Conservation (phyloP, 2,888 invertebrate species). For the Leptodirus hochenwartii region DNA sequence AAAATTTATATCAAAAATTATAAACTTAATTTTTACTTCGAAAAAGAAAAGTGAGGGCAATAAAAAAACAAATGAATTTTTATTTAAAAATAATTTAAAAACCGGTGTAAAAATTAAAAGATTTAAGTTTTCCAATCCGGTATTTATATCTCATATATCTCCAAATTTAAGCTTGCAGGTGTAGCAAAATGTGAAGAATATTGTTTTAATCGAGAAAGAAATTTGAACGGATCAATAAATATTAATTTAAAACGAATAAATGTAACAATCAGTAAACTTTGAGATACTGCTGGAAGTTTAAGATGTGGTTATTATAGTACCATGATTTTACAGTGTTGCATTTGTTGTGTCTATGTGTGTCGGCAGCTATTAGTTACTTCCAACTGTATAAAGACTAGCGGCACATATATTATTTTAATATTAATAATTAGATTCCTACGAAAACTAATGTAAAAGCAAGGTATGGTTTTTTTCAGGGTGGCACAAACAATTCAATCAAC, state of each 20-base stretch:
- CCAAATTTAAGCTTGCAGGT: too few species aligned
- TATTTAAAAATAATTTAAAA: too few species aligned
- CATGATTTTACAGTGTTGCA: slow-evolving; percentile 4
- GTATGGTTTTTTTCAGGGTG: slow-evolving; percentile 20
- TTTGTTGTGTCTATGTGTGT: slow-evolving; percentile 6
- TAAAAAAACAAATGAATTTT: too few species aligned
- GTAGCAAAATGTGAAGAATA: slow-evolving; percentile 16
- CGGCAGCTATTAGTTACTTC: slow-evolving; percentile 12
- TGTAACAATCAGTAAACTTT: slow-evolving; percentile 27
- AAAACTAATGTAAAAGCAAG: slow-evolving; percentile 25
- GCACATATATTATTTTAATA: slow-evolving; percentile 20
- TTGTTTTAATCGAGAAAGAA: slow-evolving; percentile 12
- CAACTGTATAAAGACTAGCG: slow-evolving; percentile 19
- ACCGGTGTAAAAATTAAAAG: too few species aligned
- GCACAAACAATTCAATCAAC: too few species aligned
- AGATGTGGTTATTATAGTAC: slow-evolving; percentile 3
- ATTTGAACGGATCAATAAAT: slow-evolving; percentile 25
- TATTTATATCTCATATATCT: too few species aligned
- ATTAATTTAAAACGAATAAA: slow-evolving; percentile 28
- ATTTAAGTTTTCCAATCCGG: too few species aligned
- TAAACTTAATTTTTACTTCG: too few species aligned
- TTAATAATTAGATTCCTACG: slow-evolving; percentile 23
- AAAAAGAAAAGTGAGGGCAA: too few species aligned
- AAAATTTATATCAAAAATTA: too few species aligned
- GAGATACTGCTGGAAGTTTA: slow-evolving; percentile 11